Evolutionary conservation across 2,888 invertebrate genomes (phyloP).

Genomic region (Dromius quadrimaculatus): DNA sequence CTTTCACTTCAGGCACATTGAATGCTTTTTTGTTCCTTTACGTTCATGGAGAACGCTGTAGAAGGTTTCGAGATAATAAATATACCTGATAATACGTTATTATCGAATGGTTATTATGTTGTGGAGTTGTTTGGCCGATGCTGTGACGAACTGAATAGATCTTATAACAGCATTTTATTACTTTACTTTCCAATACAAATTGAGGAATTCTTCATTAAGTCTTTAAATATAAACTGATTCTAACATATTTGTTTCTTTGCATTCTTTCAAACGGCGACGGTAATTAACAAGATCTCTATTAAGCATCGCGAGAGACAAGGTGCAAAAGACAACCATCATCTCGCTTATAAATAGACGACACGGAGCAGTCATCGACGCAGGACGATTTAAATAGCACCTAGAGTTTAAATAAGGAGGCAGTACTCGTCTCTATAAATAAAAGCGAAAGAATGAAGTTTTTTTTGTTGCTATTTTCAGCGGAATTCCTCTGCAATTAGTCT

Average conservation of each 20-base stretch:
- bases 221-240: slow-evolving; percentile 30
- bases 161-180: slow-evolving; percentile 1
- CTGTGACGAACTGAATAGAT: neutral
- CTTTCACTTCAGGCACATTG: slow-evolving; percentile 45
- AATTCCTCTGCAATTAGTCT: slow-evolving; percentile 50
- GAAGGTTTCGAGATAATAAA: slow-evolving; percentile 1
- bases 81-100: slow-evolving; percentile 26
- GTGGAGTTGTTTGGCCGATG: slow-evolving; percentile 3
- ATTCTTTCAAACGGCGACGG: slow-evolving; percentile 33
- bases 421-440: slow-evolving; percentile 11
- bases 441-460: slow-evolving; percentile 20
- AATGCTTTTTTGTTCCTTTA: slow-evolving; percentile 22
- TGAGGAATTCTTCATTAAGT: slow-evolving; percentile 9
- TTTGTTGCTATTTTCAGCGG: slow-evolving; percentile 45
- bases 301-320: slow-evolving; percentile 19
- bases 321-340: slow-evolving; percentile 17
- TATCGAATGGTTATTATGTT: slow-evolving; percentile 25
- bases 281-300: slow-evolving; percentile 32
- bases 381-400: slow-evolving; percentile 18
- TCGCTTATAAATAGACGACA: slow-evolving; percentile 30
- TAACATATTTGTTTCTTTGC: slow-evolving; percentile 23
- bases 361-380: slow-evolving; percentile 15
- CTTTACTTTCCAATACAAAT: slow-evolving; percentile 1
- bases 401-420: slow-evolving; percentile 20
- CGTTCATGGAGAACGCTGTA: neutral